Evolutionary conservation across 2,888 invertebrate genomes (phyloP).

Genomic region (Omphaloscelis lunosa): DNA sequence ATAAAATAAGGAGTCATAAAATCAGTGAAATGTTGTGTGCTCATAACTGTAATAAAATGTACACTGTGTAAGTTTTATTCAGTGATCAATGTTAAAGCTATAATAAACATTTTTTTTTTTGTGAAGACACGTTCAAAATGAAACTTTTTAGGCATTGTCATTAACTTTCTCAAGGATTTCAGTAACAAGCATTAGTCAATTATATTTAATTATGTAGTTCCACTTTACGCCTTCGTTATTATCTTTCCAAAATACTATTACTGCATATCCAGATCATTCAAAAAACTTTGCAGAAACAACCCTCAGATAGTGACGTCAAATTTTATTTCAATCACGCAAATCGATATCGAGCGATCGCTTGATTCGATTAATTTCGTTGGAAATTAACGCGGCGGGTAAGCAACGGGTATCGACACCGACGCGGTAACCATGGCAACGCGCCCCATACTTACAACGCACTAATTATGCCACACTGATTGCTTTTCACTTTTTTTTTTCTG

Average conservation of each 20-base stretch:
- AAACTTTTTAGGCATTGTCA: background rate
- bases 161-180: background rate
- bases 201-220: background rate
- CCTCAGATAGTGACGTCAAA: constrained; percentile 69
- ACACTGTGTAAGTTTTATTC: constrained; percentile 26
- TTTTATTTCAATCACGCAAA: constrained; percentile 79
- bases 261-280: background rate
- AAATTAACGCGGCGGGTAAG: constrained; percentile 89
- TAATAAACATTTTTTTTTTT: background rate
- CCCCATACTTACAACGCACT: constrained; percentile 90
- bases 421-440: constrained; percentile 87
- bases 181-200: background rate
- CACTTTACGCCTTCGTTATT: background rate
- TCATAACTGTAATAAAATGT: constrained; percentile 35
- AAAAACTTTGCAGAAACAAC: constrained; percentile 40
- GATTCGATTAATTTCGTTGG: constrained; percentile 89
- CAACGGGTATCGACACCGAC: constrained; percentile 86
- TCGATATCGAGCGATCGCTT: constrained; percentile 84
- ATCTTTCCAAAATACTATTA: background rate
- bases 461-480: constrained; percentile 91
- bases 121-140: too few relatives aligned
- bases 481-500: constrained; percentile 88
- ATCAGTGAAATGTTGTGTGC: constrained; percentile 41
- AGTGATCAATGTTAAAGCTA: constrained; percentile 13
- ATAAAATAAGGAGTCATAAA: constrained; percentile 48